These are phyloP conservation scores for Platichthys stellatus DNA, from an alignment of 2,113 vertebrate species.

Conservation along the genomic window DNA sequence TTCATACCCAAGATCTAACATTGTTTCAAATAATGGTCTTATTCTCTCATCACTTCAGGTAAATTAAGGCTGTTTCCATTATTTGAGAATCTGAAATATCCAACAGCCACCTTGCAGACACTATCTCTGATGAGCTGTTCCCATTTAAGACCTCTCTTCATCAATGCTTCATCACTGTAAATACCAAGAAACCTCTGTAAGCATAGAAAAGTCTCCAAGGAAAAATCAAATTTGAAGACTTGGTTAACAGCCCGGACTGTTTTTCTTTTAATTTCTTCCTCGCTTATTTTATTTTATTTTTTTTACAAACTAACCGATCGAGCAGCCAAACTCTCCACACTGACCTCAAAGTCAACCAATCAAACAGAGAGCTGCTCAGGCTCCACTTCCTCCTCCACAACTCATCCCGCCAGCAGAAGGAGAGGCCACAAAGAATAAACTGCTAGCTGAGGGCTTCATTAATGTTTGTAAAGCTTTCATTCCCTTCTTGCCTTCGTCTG, in stretches of 20 bases:
- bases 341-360: conserved; percentile 72
- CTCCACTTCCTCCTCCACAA: conserved; percentile 88
- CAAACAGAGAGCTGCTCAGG: conserved; percentile 77
- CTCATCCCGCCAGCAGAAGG: conserved; percentile 83
- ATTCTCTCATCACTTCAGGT: too few relatives aligned
- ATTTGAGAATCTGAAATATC: too few relatives aligned
- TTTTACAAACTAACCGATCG: conserved; percentile 51
- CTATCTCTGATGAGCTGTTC: too few relatives aligned
- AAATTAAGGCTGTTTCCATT: too few relatives aligned
- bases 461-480: conserved; percentile 73
- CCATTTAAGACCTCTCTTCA: too few relatives aligned
- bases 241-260: too few relatives aligned
- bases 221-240: not conserved
- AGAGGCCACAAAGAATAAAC: conserved; percentile 49
- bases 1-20: not conserved
- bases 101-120: too few relatives aligned
- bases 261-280: too few relatives aligned
- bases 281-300: conserved; percentile 49
- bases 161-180: too few relatives aligned
- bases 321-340: conserved; percentile 51
- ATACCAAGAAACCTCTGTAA: not conserved
- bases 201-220: not conserved
- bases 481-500: conserved; percentile 65
- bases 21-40: not conserved
- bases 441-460: conserved; percentile 71